Percentiles rank a stretch among this genome's conserved stretches.
phyloP scores from a whole-genome alignment of 2,113 vertebrate species.

The Upupa epops region DNA sequence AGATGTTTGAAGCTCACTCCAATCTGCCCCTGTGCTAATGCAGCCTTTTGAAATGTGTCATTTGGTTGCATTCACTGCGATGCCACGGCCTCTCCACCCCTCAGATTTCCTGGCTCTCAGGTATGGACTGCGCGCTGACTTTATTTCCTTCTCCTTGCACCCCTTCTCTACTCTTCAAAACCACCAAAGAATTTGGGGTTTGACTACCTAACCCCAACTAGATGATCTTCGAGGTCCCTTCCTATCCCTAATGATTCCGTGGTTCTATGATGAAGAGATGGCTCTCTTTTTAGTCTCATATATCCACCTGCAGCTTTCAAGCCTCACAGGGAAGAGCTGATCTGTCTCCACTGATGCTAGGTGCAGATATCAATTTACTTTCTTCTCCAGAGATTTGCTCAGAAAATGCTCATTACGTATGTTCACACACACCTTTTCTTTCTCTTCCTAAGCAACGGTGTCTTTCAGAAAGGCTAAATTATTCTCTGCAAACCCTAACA shows the following conservation, averaged over 20 bases:
- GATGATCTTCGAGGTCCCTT: too few relatives aligned
- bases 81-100: background rate
- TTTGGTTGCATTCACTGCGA: background rate
- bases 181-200: background rate
- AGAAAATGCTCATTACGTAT: background rate
- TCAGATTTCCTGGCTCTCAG: background rate
- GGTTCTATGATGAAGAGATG: background rate
- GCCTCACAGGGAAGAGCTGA: background rate
- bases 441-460: background rate
- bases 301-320: background rate
- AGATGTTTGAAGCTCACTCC: background rate
- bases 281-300: background rate
- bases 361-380: background rate
- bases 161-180: background rate
- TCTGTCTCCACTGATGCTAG: background rate
- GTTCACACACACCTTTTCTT: background rate
- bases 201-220: background rate
- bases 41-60: background rate
- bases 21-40: background rate
- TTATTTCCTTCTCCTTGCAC: background rate
- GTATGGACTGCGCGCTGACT: background rate
- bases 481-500: background rate
- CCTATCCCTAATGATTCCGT: too few relatives aligned
- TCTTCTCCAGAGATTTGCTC: background rate
- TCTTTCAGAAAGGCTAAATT: background rate